Conservation (phyloP, 2,113 vertebrate genomes). For the Calcarius ornatus region DNA sequence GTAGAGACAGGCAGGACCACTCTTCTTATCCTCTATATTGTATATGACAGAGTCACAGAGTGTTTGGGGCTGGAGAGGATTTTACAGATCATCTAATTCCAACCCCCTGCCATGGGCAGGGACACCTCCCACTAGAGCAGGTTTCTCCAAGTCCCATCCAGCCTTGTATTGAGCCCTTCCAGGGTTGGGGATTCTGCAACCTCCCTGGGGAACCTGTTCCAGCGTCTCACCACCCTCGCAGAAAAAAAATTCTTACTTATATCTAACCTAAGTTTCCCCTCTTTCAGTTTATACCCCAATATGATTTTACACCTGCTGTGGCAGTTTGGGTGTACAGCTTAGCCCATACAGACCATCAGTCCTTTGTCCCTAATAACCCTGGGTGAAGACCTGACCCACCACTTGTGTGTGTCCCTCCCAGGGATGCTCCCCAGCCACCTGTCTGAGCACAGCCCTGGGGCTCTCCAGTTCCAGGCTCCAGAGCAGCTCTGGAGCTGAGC, state of each 20-base stretch:
- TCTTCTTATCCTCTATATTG: background rate
- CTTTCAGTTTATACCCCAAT: background rate
- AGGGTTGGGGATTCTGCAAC: background rate
- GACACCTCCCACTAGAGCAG: background rate
- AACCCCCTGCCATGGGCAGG: background rate
- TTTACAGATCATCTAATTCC: background rate
- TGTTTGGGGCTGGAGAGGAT: background rate
- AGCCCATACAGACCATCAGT: background rate
- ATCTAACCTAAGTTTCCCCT: background rate
- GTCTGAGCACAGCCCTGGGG: background rate
- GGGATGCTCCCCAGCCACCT: background rate
- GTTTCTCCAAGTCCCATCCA: background rate
- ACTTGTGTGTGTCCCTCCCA: background rate
- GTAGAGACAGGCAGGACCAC: background rate
- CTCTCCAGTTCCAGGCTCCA: background rate
- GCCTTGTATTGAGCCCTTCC: fast-evolving
- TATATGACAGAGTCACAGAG: background rate
- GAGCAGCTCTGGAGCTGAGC: background rate
- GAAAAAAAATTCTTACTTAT: background rate
- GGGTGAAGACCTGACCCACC: background rate
- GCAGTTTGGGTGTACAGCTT: background rate
- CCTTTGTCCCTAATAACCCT: background rate
- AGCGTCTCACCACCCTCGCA: background rate
- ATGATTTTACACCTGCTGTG: background rate
- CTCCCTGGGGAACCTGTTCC: background rate